Evolutionary conservation across 1,140 invertebrate species (phyloP).

Genomic region (Trichonephila inaurata): DNA sequence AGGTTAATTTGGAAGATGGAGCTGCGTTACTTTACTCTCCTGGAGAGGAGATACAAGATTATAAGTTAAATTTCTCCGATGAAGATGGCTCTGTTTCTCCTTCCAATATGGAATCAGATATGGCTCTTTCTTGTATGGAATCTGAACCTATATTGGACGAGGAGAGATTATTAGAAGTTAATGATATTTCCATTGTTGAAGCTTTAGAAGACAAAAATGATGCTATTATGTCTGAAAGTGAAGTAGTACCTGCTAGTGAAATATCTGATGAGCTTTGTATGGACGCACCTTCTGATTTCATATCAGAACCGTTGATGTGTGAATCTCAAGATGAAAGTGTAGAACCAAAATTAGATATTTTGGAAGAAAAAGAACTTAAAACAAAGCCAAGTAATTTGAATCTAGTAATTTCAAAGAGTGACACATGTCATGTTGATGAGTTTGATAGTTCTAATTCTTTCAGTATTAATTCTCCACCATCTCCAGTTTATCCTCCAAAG

Average conservation of each 20-base stretch:
- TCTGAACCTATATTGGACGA: background rate
- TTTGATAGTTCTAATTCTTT: conserved; percentile 33
- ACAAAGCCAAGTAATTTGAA: background rate
- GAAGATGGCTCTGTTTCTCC: conserved; percentile 26
- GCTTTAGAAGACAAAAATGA: background rate
- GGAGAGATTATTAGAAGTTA: background rate
- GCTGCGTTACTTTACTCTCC: background rate
- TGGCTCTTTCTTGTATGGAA: background rate
- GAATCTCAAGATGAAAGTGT: background rate
- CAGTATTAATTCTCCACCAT: conserved; percentile 66
- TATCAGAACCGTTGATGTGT: background rate
- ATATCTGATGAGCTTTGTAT: background rate
- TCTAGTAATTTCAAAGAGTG: background rate
- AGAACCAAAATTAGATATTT: too few relatives aligned
- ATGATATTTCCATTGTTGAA: background rate
- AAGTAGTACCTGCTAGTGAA: background rate
- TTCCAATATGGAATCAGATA: background rate
- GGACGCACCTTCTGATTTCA: background rate
- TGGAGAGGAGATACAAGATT: conserved; percentile 44
- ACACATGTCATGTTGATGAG: background rate
- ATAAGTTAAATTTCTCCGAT: conserved; percentile 44
- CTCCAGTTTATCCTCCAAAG: conserved; percentile 71
- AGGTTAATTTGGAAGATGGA: background rate
- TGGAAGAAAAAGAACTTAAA: background rate
- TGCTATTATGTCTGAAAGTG: background rate